These are phyloP conservation scores for Calyptomena viridis DNA, from an alignment of 2,113 vertebrate species.

Conservation along the genomic window DNA sequence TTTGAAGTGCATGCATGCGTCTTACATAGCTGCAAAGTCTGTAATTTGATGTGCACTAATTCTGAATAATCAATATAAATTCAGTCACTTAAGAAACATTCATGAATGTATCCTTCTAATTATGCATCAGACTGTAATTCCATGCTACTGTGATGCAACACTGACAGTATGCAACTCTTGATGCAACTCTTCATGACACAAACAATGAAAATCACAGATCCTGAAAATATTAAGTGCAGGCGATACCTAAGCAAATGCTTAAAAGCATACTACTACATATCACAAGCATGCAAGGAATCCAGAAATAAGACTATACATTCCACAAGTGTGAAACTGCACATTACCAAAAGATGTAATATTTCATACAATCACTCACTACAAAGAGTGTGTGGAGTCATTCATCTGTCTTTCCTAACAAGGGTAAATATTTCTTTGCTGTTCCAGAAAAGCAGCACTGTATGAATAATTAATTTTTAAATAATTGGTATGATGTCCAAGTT, in stretches of 20 bases:
- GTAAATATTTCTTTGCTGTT: not conserved
- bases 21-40: not conserved
- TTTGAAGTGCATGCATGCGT: not conserved
- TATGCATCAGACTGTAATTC: not conserved
- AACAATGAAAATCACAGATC: not conserved
- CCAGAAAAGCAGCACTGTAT: not conserved
- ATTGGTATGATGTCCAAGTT: not conserved
- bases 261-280: not conserved
- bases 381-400: not conserved
- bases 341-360: not conserved
- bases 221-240: not conserved
- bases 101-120: slow-evolving; percentile 3
- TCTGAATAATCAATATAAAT: slow-evolving; percentile 10
- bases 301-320: not conserved
- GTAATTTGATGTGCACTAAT: not conserved
- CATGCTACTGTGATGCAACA: not conserved
- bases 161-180: too few species aligned
- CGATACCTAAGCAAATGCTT: slow-evolving; percentile 4
- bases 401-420: not conserved
- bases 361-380: not conserved
- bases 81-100: not conserved
- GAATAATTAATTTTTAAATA: slow-evolving; percentile 2
- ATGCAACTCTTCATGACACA: not conserved
- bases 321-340: not conserved
- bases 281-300: not conserved